A percentile compares a stretch with the other conserved stretches of the same genome.
Conservation (phyloP, 2,113 vertebrate species). For the Vanacampus margaritifer region DNA sequence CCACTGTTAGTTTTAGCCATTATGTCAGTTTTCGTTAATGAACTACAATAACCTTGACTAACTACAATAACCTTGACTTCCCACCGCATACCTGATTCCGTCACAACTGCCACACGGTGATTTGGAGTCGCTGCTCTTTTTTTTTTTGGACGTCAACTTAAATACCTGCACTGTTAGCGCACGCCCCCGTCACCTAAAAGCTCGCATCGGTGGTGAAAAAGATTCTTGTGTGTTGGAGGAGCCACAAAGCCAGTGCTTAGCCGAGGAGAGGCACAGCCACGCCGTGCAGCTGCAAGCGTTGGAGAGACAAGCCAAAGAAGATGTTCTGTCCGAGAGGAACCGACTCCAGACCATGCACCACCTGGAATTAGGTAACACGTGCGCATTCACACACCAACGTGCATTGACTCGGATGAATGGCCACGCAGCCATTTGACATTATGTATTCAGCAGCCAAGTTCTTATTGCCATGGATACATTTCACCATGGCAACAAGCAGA, state of each 20-base stretch:
- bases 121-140: too few species aligned
- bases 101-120: too few species aligned
- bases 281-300: slow-evolving; percentile 75
- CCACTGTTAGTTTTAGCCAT: too few species aligned
- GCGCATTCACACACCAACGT: slow-evolving; percentile 9
- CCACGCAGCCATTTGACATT: slow-evolving; percentile 27
- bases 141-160: too few species aligned
- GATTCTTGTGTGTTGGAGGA: slow-evolving; percentile 64
- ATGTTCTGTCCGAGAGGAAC: slow-evolving; percentile 79
- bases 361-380: slow-evolving; percentile 79
- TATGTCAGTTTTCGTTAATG: too few species aligned
- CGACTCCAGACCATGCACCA: slow-evolving; percentile 79
- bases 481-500: slow-evolving; percentile 69
- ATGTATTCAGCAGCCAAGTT: slow-evolving; percentile 60
- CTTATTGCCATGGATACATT: slow-evolving; percentile 66
- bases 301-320: slow-evolving; percentile 80
- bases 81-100: too few species aligned
- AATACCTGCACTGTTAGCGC: background rate
- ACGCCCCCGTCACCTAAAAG: slow-evolving; percentile 1
- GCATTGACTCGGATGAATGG: background rate
- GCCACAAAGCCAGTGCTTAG: slow-evolving; percentile 71
- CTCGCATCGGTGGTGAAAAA: slow-evolving; percentile 3
- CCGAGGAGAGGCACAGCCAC: slow-evolving; percentile 76
- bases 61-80: too few species aligned
- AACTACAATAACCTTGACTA: too few species aligned